Evolutionary conservation across 53 echinoderm and acorn worm genomes (phyloP).

Genomic region (Antedon mediterranea): DNA sequence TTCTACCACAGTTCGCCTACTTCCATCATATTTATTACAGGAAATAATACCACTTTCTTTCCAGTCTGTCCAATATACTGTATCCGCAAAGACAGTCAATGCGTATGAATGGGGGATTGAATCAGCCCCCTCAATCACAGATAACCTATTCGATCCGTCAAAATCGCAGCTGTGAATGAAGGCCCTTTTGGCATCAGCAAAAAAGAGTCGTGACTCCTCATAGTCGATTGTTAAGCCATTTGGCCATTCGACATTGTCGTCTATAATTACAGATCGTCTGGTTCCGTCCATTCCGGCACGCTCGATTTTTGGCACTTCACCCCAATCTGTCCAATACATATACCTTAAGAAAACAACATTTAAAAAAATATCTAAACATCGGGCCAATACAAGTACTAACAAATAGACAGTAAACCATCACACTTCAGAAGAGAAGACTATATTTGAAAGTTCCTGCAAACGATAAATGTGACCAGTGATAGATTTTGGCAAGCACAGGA

Average conservation of each 20-base stretch:
- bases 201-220: conserved; percentile 36
- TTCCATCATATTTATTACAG: conserved; percentile 59
- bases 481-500: no score
- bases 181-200: conserved; percentile 71
- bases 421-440: no score
- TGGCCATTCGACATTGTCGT: conserved; percentile 63
- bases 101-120: conserved; percentile 71
- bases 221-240: conserved; percentile 94
- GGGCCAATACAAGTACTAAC: no score
- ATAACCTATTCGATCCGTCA: conserved; percentile 33
- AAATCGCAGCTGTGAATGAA: conserved; percentile 52
- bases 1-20: conserved; percentile 25
- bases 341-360: no score
- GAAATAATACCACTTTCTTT: conserved; percentile 64
- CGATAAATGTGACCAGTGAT: no score
- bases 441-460: no score
- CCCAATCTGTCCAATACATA: conserved; percentile 95
- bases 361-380: no score
- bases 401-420: no score
- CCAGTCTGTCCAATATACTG: conserved; percentile 91
- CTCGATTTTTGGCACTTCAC: conserved; percentile 84
- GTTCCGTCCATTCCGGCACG: conserved; percentile 86
- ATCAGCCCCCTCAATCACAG: conserved; percentile 24
- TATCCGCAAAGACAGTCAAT: conserved; percentile 40
- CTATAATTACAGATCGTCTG: conserved; percentile 42